These are phyloP conservation scores for Numenius phaeopus DNA, from an alignment of 2,797 vertebrate species.

Conservation along the genomic window DNA sequence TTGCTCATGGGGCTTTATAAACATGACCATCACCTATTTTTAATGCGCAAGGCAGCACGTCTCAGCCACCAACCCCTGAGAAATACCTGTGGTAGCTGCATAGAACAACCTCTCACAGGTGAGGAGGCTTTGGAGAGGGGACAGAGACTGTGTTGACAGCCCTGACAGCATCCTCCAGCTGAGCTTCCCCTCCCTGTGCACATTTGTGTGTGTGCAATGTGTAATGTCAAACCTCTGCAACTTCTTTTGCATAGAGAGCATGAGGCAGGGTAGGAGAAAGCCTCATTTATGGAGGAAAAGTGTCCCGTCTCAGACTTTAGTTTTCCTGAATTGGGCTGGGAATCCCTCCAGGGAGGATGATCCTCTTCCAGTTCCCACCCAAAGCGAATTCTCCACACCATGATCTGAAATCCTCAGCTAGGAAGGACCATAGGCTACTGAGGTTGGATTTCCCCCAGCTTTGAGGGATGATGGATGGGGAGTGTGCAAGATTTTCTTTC, in stretches of 20 bases:
- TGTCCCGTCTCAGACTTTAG: background rate
- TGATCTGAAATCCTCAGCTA: background rate
- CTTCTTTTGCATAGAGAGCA: accelerated
- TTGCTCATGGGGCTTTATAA: background rate
- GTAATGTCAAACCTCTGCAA: background rate
- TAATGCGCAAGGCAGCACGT: background rate
- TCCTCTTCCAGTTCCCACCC: background rate
- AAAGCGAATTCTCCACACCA: no score
- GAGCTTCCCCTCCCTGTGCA: background rate
- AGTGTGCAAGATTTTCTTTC: background rate
- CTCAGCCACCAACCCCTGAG: background rate
- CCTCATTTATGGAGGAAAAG: background rate
- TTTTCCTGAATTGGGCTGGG: no score
- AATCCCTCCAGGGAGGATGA: background rate
- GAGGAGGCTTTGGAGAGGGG: background rate
- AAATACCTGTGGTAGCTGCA: background rate
- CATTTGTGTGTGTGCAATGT: accelerated
- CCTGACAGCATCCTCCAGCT: background rate
- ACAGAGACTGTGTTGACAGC: background rate
- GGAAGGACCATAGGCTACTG: background rate
- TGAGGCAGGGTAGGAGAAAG: background rate
- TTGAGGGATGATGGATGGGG: accelerated
- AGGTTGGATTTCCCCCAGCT: background rate
- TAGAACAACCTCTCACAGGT: background rate
- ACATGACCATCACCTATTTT: no score